phyloP scores from a whole-genome alignment of 2,888 invertebrate species.

The Elgonia sp. region DNA sequence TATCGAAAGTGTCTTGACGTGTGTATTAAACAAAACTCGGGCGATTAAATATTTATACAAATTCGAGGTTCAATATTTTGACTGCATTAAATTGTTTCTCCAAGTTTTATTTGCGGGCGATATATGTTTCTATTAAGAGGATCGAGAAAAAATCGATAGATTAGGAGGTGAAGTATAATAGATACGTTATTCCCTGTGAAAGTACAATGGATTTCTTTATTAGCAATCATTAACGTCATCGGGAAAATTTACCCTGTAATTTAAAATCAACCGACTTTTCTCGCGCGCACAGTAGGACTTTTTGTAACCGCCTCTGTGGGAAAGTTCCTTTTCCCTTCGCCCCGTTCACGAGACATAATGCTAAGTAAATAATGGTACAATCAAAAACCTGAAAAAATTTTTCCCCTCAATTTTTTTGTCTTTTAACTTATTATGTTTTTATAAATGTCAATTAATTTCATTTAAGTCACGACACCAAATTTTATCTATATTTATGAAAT shows the following conservation, averaged over 20 bases:
- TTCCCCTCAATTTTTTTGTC: not conserved
- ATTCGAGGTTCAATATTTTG: not conserved
- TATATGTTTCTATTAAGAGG: not conserved
- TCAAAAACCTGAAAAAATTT: constrained; percentile 2
- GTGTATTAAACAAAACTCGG: not conserved
- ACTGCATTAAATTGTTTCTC: not conserved
- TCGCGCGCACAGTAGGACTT: constrained; percentile 27
- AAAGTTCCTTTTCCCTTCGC: constrained; percentile 27
- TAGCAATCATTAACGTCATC: constrained; percentile 60
- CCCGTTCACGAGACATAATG: constrained; percentile 12
- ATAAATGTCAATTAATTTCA: too few relatives aligned
- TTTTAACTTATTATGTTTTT: too few relatives aligned
- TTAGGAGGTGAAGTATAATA: constrained; percentile 22
- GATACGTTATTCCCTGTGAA: constrained; percentile 31
- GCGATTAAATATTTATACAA: constrained; percentile 21
- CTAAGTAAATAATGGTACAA: constrained; percentile 36
- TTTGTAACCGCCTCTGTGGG: constrained; percentile 47
- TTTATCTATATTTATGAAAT: too few relatives aligned
- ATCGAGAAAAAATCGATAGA: constrained; percentile 20
- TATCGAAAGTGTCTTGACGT: too few relatives aligned
- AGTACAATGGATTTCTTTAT: constrained; percentile 46
- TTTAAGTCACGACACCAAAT: too few relatives aligned
- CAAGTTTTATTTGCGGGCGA: constrained; percentile 16
- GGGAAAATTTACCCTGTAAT: constrained; percentile 56
- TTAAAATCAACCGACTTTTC: constrained; percentile 53